A percentile compares a stretch with the other conserved stretches of the same genome.
phyloP scores from a whole-genome alignment of 2,888 invertebrate genomes.

The Schizaphis graminum region DNA sequence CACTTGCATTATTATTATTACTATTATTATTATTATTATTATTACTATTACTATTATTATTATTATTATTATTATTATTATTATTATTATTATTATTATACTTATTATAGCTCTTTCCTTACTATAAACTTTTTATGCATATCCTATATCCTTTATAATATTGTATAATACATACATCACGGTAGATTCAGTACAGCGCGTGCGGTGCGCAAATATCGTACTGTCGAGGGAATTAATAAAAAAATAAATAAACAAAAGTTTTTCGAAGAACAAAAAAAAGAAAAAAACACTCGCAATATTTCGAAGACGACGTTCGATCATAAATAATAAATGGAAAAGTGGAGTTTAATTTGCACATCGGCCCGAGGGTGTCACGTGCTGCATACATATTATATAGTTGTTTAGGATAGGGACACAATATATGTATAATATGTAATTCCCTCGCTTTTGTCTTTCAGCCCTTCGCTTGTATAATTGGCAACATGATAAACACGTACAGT shows the following conservation, averaged over 20 bases:
- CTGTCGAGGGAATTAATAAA: conserved; percentile 49
- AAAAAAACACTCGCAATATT: conserved; percentile 38
- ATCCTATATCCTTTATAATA: background rate
- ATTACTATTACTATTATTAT: too few species aligned
- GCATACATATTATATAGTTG: conserved; percentile 19
- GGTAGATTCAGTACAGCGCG: background rate
- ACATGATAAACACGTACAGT: conserved; percentile 61
- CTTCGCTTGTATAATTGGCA: conserved; percentile 55
- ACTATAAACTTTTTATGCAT: conserved; percentile 41
- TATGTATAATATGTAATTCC: conserved; percentile 22
- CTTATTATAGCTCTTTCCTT: background rate
- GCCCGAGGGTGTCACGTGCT: conserved; percentile 65
- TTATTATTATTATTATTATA: background rate
- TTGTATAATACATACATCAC: background rate
- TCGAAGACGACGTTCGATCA: conserved; percentile 62
- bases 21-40: background rate
- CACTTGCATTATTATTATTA: background rate
- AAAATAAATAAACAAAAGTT: conserved; percentile 28
- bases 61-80: too few species aligned
- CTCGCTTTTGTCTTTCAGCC: conserved; percentile 59
- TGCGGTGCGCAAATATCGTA: background rate
- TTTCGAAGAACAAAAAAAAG: background rate
- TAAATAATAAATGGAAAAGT: conserved; percentile 63
- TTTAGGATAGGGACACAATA: conserved; percentile 26
- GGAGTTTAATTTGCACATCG: conserved; percentile 65